Base-by-base conservation (phyloP, 2,113 vertebrate genomes). In the Galeopterus variegatus region DNA sequence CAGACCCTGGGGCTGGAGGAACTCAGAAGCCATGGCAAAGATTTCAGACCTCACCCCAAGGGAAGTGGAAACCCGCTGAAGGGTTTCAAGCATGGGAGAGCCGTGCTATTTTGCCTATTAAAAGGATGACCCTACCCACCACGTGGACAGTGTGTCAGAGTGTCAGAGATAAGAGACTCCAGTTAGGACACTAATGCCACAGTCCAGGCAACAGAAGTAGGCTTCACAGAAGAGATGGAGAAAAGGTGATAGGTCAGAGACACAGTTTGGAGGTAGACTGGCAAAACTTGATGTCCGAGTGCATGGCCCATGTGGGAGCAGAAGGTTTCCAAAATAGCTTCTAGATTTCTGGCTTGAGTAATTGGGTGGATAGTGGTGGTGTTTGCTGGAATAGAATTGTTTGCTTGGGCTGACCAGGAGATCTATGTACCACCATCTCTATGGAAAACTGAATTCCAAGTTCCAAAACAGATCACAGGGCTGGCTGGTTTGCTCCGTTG, bases 361-460 rank as follows among this genome's bases (percentile, higher is more conserved):
- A 4, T 19, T 6, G 19, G 6, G 54, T 18, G 11, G 52, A 3
- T 0, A 12, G 19, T 13, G 3, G 10, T 15, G 23, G 14, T 6
- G 0, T 12, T 58, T 88, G 26, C 69, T 70, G 8, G 54, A 26
- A 58, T 0, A 4, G 7, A 41, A 14, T 45, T 83, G 8, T 60
- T 36, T 45, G 4, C 54, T 41, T 19, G 45, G 21, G 26, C 36
- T 31, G 17, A 15, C 36, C 70, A 33, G 4, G 18, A 26, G 60
- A 45, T 1, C 23, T 26, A 0, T 4, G 21, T 8, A 2, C 33
- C n/a, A 13, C 41, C 4, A 0, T 83, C 73, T 90, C 64, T 2
- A 7, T 1, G 12, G 52, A 88, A 60, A 67, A 79, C 76, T 23
- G 3, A 86, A 26, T 62, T 14, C 56, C 54, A n/a, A 4, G 19